Evolutionary conservation across 1,140 invertebrate species (phyloP).

Genomic region (Limonius californicus): DNA sequence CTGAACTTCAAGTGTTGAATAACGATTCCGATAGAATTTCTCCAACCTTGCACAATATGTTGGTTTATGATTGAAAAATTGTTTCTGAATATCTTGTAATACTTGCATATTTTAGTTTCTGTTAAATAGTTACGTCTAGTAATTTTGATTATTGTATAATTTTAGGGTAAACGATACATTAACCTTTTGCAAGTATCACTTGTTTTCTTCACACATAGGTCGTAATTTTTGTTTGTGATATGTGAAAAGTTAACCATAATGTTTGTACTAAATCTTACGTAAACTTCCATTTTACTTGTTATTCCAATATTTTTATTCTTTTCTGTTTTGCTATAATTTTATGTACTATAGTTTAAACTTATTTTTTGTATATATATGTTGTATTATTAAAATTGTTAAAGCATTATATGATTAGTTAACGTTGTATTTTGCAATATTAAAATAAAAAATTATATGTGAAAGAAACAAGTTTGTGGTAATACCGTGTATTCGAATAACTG

Average conservation of each 20-base stretch:
- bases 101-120: slow-evolving; percentile 3
- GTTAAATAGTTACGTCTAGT: not conserved
- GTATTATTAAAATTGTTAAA: slow-evolving; percentile 13
- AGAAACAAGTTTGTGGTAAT: no score
- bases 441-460: no score
- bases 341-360: not conserved
- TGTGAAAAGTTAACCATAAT: slow-evolving; percentile 10
- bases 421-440: slow-evolving; percentile 13
- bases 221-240: slow-evolving; percentile 5
- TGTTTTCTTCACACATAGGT: not conserved
- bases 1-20: not conserved
- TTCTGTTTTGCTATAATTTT: not conserved
- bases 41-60: no score
- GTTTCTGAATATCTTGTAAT: no score
- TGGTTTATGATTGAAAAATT: no score
- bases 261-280: not conserved
- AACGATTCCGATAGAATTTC: no score
- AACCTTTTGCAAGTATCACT: slow-evolving; percentile 1
- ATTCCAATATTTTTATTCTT: not conserved
- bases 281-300: not conserved
- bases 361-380: slow-evolving; percentile 3
- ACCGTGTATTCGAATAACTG: no score
- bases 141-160: not conserved
- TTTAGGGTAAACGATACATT: no score
- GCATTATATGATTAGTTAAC: slow-evolving; percentile 5